Conservation (phyloP, 1,140 invertebrate genomes). For the Neodiprion fabricii region DNA sequence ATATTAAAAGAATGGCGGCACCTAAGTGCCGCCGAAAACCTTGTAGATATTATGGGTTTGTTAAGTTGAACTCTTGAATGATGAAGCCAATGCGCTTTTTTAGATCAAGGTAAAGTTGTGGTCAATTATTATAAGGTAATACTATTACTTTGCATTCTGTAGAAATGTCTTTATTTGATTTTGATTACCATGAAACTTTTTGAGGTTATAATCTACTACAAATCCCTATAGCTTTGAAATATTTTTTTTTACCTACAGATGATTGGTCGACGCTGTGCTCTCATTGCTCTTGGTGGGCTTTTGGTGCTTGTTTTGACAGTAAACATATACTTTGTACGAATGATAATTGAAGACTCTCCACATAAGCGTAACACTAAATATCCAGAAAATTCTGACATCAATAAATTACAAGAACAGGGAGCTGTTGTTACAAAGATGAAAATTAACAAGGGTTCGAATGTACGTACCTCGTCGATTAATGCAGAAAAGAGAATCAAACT, state of each 20-base stretch:
- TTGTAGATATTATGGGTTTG: neutral
- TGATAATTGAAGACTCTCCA: constrained; percentile 53
- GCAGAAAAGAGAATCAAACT: constrained; percentile 42
- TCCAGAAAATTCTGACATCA: constrained; percentile 32
- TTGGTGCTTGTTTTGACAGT: constrained; percentile 51
- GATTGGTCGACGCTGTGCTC: constrained; percentile 51
- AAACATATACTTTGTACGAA: constrained; percentile 54
- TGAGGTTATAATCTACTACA: too few species aligned
- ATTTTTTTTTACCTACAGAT: constrained; percentile 42
- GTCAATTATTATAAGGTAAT: neutral
- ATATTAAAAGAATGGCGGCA: neutral
- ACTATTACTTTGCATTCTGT: neutral
- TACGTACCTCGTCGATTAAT: constrained; percentile 18
- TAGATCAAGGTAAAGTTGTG: neutral
- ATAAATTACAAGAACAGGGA: constrained; percentile 27
- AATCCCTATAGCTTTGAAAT: neutral
- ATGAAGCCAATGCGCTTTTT: neutral
- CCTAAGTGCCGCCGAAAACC: neutral
- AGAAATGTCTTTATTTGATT: too few species aligned
- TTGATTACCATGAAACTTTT: too few species aligned
- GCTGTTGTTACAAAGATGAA: constrained; percentile 28
- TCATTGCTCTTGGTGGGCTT: constrained; percentile 51
- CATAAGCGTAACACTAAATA: constrained; percentile 36
- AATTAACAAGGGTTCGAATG: constrained; percentile 26
- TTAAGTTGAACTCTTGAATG: neutral